Evolutionary conservation across 2,888 invertebrate species (phyloP), one percentile per base, ranked within the genome.

Genomic region (Leucoptera coffeella): DNA sequence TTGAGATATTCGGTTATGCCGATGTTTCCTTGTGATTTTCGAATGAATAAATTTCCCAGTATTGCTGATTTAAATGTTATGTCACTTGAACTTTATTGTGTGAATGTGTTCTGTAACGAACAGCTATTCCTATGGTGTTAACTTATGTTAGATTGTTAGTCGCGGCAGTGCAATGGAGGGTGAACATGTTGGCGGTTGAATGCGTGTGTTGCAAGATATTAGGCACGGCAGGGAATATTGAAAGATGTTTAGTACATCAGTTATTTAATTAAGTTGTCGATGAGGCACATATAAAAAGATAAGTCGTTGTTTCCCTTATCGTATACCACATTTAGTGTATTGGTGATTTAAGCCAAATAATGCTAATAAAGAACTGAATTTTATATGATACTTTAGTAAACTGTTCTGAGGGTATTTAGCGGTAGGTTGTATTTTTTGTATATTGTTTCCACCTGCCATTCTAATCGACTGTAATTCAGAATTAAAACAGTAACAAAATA

Each of bases 281-380:
- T 38, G 53, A 56, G 47, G 51, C 54, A 53, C 56, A 50, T 50
- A n/a, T n/a, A 51, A 55, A 52, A 45, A 54, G 46, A 54, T 55
- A n/a, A n/a, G n/a, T n/a, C n/a, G n/a, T n/a, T n/a, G n/a, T n/a
- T n/a, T n/a, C 56, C 61, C 60, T 54, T 55, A 55, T 56, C 58
- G 60, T 64, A 56, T 60, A 67, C 64, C 61, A 58, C 57, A 54
- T 60, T 60, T 55, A 59, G 50, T 47, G 54, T 59, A 53, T 57
- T 64, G 69, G 67, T 65, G 60, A 65, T 64, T 64, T 54, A 69
- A 64, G 69, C 67, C 67, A 65, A 67, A 69, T 65, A 65, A 69
- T 61, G 62, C 61, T 67, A 62, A 60, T 67, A 67, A 67, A 69
- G 67, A 69, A 67, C 67, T 69, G 69, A 69, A 67, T 65, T 69